Evolutionary conservation across 2,113 vertebrate species (phyloP), one percentile per base, ranked within the genome.

Genomic region (Oceanites oceanicus): DNA sequence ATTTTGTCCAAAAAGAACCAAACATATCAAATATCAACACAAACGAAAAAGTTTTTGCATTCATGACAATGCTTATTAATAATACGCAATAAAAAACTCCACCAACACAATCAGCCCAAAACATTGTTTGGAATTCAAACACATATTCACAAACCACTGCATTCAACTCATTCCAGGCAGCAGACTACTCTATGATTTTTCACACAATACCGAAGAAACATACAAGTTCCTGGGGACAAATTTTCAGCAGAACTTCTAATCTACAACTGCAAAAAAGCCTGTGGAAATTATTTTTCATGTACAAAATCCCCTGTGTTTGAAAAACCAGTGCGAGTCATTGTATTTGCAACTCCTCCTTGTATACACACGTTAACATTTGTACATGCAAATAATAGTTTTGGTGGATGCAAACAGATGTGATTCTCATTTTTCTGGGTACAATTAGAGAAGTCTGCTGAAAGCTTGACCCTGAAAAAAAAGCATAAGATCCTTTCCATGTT

Each of bases 361-460:
- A 85, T 40, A 95, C 61, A 81, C 66, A 89, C 88, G 86, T 58
- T 88, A 94, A 50, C 34, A 58, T 92, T 75, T 85, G n/a, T 73
- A 90, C 77, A 94, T 66, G 58, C 42, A 95, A 96, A 91, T 94
- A 91, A 66, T 38, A 53, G 66, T 79, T 92, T 82, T 61, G 14
- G 49, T 88, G 58, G 89, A 95, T 58, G 91, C 66, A 91, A 94
- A 91, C 92, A 96, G 94, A 96, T 94, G 94, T 83, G 77, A 95
- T 87, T 97, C 91, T 89, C 88, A 94, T 97, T 97, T 97, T 95
- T 92, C 89, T 95, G 90, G 56, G 88, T 94, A 77, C 88, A 96
- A 94, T 96, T 96, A 96, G 80, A 92, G 87, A 97, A 95, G 93
- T 61, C 87, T 94, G 89, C 76, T 96, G 96, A 90, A 98, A 97